A percentile compares a stretch with the other conserved stretches of the same genome.
phyloP scores from a whole-genome alignment of 2,113 vertebrate genomes.

The Panurus biarmicus region DNA sequence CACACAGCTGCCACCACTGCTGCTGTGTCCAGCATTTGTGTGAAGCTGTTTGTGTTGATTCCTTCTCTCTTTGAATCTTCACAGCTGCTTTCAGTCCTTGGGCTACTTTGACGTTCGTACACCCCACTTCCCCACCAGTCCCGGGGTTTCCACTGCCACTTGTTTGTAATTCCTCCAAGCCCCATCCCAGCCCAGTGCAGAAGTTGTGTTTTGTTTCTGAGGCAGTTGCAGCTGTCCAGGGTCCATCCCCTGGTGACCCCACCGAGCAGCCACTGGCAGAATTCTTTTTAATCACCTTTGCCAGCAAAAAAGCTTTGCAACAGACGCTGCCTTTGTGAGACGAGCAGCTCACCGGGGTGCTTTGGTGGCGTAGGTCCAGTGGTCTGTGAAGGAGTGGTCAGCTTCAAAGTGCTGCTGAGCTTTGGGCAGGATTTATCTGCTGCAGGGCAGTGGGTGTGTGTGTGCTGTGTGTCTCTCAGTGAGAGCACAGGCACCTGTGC shows the following conservation, averaged over 20 bases:
- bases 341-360: background rate
- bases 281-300: background rate
- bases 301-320: background rate
- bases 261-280: background rate
- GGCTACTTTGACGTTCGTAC: rapidly evolving
- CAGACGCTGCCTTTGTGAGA: background rate
- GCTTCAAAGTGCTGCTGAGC: background rate
- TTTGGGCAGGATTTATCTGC: background rate
- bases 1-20: background rate
- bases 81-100: background rate
- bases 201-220: background rate
- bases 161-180: background rate
- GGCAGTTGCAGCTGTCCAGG: background rate
- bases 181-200: background rate
- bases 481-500: background rate
- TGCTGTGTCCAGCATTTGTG: rapidly evolving
- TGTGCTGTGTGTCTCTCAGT: rapidly evolving
- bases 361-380: background rate
- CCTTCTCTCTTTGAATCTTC: background rate
- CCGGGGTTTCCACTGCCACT: background rate
- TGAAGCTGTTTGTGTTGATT: rapidly evolving
- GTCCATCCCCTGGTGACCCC: background rate
- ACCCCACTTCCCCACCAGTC: background rate
- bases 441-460: background rate
- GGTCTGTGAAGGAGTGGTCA: background rate